phyloP scores from a whole-genome alignment of 2,113 vertebrate genomes.

The Plestiodon gilberti region DNA sequence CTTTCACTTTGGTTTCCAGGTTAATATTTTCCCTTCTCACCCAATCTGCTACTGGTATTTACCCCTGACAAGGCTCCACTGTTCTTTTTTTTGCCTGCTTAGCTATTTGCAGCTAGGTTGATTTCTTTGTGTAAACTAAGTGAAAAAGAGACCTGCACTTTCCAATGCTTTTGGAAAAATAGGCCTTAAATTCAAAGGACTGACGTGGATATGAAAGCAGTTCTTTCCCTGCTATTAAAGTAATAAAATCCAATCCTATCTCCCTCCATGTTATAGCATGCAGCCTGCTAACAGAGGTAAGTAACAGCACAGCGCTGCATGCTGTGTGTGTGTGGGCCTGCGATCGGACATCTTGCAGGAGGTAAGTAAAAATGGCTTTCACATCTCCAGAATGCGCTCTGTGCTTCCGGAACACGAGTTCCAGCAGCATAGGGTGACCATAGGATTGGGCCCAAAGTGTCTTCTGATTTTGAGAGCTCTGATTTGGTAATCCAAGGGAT shows the following conservation, averaged over 20 bases:
- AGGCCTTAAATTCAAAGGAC: background rate
- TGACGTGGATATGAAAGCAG: background rate
- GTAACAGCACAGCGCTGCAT: too few species aligned
- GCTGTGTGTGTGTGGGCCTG: too few species aligned
- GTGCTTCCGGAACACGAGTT: too few species aligned
- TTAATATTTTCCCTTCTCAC: slow-evolving; percentile 25
- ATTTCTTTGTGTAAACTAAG: background rate
- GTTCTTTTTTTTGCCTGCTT: background rate
- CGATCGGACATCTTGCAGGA: too few species aligned
- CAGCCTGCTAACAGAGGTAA: too few species aligned
- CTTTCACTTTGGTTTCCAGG: slow-evolving; percentile 1
- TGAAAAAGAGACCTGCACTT: background rate
- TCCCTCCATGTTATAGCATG: too few species aligned
- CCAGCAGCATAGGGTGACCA: too few species aligned
- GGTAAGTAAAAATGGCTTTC: too few species aligned
- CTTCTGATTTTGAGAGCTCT: background rate
- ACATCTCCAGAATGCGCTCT: too few species aligned
- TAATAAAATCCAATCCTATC: background rate
- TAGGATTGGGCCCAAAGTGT: background rate
- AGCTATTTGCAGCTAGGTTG: background rate
- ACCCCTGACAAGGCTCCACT: slow-evolving; percentile 3
- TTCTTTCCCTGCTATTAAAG: background rate
- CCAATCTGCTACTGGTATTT: slow-evolving; percentile 19
- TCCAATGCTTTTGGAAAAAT: background rate
- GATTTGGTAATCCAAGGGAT: background rate